These are phyloP conservation scores for Chrysemys picta DNA, from an alignment of 2,113 vertebrate species.

Conservation along the genomic window DNA sequence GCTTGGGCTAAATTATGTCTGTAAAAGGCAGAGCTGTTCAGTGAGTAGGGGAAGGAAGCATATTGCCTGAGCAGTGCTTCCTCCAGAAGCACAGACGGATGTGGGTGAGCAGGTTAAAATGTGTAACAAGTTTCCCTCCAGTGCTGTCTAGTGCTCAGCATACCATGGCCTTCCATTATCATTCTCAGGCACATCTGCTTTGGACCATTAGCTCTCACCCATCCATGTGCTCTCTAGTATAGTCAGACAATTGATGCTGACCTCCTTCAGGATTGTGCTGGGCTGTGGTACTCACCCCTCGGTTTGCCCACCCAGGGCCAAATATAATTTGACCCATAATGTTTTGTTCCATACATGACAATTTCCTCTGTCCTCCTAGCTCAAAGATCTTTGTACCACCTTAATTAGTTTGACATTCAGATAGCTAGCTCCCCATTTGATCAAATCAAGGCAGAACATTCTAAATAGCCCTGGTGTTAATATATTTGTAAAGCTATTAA, in stretches of 20 bases:
- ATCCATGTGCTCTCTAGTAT: background rate
- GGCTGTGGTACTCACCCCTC: background rate
- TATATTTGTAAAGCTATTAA: background rate
- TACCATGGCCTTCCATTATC: background rate
- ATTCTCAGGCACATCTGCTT: background rate
- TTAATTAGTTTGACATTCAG: background rate
- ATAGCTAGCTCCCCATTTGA: background rate
- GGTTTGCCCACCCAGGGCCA: background rate
- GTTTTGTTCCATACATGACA: background rate
- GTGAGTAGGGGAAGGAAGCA: background rate
- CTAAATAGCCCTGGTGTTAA: background rate
- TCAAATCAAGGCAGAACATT: constrained; percentile 1
- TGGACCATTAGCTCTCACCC: background rate
- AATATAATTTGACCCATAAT: background rate
- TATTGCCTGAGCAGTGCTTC: background rate
- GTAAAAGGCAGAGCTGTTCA: no score
- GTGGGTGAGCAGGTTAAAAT: background rate
- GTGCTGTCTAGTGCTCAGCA: rapidly evolving
- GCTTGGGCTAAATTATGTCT: no score
- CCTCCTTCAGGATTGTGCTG: background rate
- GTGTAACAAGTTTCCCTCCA: background rate
- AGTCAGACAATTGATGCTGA: background rate
- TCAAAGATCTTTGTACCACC: background rate
- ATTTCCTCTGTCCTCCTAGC: background rate
- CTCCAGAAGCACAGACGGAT: background rate